These are phyloP conservation scores for Petrocephalus schoutedeni DNA, from an alignment of 2,797 vertebrate genomes.

Conservation along the genomic window DNA sequence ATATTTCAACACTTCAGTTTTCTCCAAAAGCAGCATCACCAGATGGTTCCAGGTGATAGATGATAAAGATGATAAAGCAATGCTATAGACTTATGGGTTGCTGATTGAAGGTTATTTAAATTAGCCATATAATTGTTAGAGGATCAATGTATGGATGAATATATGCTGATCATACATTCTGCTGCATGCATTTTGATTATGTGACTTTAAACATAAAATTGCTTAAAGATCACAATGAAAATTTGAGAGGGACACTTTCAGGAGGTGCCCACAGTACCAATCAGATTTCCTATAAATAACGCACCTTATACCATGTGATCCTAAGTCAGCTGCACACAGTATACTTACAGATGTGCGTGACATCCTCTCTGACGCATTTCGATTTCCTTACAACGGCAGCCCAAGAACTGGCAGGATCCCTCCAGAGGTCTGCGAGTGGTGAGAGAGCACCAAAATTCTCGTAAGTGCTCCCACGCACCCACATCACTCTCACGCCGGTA, in stretches of 20 bases:
- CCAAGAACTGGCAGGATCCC: not conserved
- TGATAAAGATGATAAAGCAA: not conserved
- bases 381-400: not conserved
- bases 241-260: not conserved
- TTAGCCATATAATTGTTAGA: not conserved
- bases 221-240: not conserved
- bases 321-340: not conserved
- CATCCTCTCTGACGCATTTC: not conserved
- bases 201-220: not conserved
- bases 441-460: not conserved
- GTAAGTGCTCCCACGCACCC: not conserved
- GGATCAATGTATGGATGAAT: not conserved
- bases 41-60: not conserved
- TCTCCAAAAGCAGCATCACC: not conserved
- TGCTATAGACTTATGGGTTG: not conserved
- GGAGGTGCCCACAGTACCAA: not conserved
- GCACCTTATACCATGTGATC: not conserved
- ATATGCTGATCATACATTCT: not conserved
- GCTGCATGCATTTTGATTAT: not conserved
- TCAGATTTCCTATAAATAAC: not conserved
- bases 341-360: not conserved
- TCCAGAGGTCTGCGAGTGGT: not conserved
- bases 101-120: not conserved
- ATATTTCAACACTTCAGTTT: not conserved
- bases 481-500: not conserved